Base-by-base conservation (phyloP, 2,113 vertebrate species). In the Muntiacus reevesi region DNA sequence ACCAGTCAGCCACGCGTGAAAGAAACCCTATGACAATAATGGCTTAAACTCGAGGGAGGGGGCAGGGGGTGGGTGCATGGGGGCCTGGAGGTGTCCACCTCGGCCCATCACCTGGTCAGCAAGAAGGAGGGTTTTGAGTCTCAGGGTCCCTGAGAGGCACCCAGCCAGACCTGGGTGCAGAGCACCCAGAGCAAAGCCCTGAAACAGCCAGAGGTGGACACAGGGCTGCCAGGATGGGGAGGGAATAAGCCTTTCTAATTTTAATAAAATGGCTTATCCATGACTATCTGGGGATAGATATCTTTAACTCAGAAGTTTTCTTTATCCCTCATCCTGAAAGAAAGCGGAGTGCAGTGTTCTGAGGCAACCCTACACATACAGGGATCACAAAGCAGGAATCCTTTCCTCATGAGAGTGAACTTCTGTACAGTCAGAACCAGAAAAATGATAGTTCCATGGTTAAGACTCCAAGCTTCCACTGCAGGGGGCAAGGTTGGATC, bases 21-120 rank as follows among this genome's bases (percentile, higher is more conserved):
- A 91, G 71, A 57, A n/a, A 2, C 25, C 15, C 16, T 10, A 5
- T 15, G 14, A 7, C 15, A 7, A 45, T 16, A 0, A 25, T 0
- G 3, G 14, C 15, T 16, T 1, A 16, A 23, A 47, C 5, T 1
- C 15, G 11, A 11, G 1, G 19, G 0, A 40, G n/a, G 21, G 19
- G 67, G 52, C 15, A 1, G 67, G 11, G 11, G 9, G 10, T 4
- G 4, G 55, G 55, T 9, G 0, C 55, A 55, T 19, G 28, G 40
- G 40, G 43, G 16, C 47, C 76, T 79, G 76, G 45, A 79, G 43
- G 45, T 79, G 28, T 33, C 27, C 28, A 79, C 43, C 8, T 50
- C 1, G 2, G 27, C 43, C 21, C n/a, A 16, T 13, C 81, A 25
- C 52, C 13, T 1, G 7, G 81, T 55, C 52, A 83, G 81, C 52